Evolutionary conservation across 2,888 invertebrate species (phyloP).

Genomic region (Metalampra italica): DNA sequence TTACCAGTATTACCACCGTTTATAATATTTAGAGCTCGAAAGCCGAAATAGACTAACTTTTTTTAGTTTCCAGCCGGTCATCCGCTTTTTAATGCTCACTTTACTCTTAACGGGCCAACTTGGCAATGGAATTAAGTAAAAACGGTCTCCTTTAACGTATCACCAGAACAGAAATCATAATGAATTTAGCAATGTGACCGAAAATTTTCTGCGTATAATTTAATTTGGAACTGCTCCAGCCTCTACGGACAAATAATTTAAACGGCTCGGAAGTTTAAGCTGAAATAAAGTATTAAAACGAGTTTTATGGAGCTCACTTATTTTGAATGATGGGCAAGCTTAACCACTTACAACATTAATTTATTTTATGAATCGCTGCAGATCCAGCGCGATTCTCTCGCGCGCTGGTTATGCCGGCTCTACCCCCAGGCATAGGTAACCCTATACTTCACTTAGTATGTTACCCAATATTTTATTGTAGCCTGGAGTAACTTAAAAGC

Average conservation of each 20-base stretch:
- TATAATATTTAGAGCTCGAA: too few species aligned
- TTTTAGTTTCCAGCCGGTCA: constrained; percentile 15
- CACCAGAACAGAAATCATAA: constrained; percentile 49
- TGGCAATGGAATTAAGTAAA: constrained; percentile 41
- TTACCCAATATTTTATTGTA: too few species aligned
- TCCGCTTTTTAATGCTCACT: constrained; percentile 29
- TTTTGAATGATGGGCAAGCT: constrained; percentile 64
- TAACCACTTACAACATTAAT: constrained; percentile 58
- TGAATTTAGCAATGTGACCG: constrained; percentile 58
- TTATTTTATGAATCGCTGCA: constrained; percentile 51
- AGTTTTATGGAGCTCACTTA: constrained; percentile 64
- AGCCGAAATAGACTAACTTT: constrained; percentile 8
- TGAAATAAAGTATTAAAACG: constrained; percentile 71
- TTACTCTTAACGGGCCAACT: constrained; percentile 29
- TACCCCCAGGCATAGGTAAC: too few species aligned
- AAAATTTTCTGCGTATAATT: constrained; percentile 67
- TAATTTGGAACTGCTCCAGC: constrained; percentile 73
- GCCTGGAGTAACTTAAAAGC: too few species aligned
- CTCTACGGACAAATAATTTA: constrained; percentile 70
- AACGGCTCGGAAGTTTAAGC: constrained; percentile 70
- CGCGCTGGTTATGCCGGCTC: constrained; percentile 16
- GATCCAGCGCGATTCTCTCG: constrained; percentile 22
- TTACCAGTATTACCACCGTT: too few species aligned
- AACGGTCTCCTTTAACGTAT: constrained; percentile 37
- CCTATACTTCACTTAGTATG: constrained; percentile 3